Conservation (phyloP, 1,140 invertebrate genomes). For the Caenorhabditis briggsae region DNA sequence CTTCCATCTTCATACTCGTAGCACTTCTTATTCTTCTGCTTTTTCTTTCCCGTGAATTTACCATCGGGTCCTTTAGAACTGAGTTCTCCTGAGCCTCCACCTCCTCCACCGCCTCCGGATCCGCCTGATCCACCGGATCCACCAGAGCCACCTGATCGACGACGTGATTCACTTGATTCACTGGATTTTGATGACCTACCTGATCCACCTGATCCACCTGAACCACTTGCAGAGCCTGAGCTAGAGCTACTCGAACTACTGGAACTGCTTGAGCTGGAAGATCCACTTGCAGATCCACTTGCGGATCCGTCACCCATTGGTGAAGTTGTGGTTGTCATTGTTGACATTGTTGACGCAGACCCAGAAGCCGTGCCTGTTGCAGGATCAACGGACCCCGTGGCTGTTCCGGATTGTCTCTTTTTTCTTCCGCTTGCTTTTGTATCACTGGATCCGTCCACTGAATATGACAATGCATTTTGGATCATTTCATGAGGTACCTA, state of each 20-base stretch:
- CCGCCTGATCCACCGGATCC: no score
- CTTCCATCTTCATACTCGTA: conserved; percentile 48
- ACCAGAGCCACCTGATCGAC: background rate
- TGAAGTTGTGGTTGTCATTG: background rate
- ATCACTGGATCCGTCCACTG: conserved; percentile 24
- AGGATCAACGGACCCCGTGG: background rate
- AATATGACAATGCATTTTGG: background rate
- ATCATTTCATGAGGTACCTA: background rate
- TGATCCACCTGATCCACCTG: background rate
- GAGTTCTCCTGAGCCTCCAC: background rate
- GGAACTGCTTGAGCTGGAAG: background rate
- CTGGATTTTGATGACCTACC: background rate
- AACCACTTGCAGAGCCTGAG: background rate
- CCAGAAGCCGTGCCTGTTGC: background rate
- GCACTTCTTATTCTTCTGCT: conserved; percentile 30
- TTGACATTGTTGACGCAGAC: background rate
- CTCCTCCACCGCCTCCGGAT: background rate
- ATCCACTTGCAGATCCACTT: background rate
- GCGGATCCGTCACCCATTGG: background rate
- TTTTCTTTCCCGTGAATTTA: background rate
- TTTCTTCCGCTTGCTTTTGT: background rate
- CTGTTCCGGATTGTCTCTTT: background rate
- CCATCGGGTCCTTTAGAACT: background rate
- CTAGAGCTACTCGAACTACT: conserved; percentile 6
- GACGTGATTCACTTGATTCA: background rate